These are phyloP conservation scores for Lethrus apterus DNA, from an alignment of 1,140 invertebrate genomes.

Conservation along the genomic window DNA sequence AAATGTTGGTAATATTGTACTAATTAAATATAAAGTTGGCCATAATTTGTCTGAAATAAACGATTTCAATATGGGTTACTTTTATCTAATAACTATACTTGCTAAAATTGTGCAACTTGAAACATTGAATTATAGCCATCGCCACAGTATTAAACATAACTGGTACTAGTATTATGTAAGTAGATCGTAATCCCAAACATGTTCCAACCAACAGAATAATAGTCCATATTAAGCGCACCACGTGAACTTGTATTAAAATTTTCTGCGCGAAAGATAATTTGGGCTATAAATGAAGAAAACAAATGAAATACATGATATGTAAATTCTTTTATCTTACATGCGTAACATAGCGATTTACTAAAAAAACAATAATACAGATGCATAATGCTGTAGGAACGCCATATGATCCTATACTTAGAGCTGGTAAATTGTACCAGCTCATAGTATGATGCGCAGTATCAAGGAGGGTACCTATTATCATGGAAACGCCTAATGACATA, in stretches of 20 bases:
- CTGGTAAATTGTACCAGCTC: conserved; percentile 39
- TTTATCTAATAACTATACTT: neutral
- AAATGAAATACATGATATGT: too few species aligned
- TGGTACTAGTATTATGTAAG: conserved; percentile 4
- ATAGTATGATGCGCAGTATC: conserved; percentile 24
- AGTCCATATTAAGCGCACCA: conserved; percentile 4
- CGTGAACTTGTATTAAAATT: neutral
- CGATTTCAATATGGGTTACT: neutral
- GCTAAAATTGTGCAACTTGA: neutral
- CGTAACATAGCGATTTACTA: too few species aligned
- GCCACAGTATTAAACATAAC: conserved; percentile 4
- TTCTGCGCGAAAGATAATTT: neutral
- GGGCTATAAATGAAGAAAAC: neutral
- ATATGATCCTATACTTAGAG: conserved; percentile 36
- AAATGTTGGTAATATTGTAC: neutral
- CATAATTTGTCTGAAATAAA: neutral
- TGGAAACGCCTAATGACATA: neutral
- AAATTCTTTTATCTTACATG: too few species aligned
- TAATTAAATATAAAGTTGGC: neutral
- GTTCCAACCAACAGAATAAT: conserved; percentile 1
- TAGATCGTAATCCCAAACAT: neutral
- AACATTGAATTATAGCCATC: conserved; percentile 4
- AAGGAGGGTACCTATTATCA: neutral
- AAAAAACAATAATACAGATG: too few species aligned
- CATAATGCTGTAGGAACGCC: conserved; percentile 28